Percentiles rank a stretch among this genome's conserved stretches.
Evolutionary conservation across 1,140 invertebrate species (phyloP).

Genomic region (Leptestheria dahalacensis): DNA sequence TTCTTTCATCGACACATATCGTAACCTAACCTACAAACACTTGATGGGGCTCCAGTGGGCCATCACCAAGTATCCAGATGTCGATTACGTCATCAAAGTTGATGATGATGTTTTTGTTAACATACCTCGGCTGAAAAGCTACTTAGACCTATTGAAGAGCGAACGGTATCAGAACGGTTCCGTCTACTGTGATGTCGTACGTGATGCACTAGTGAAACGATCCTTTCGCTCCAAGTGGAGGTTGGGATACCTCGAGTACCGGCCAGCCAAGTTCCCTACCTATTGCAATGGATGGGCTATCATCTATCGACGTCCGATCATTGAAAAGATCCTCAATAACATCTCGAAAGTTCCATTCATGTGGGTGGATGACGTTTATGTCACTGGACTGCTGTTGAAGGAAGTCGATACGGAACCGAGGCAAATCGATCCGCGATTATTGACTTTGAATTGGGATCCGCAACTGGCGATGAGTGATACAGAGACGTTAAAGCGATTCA

Average conservation of each 20-base stretch:
- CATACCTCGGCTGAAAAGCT: slow-evolving; percentile 42
- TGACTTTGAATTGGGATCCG: not conserved
- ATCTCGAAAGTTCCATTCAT: not conserved
- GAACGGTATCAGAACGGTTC: not conserved
- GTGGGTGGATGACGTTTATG: slow-evolving; percentile 7
- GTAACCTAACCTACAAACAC: slow-evolving; percentile 77
- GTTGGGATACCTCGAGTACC: not conserved
- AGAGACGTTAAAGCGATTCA: not conserved
- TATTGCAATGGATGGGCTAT: slow-evolving; percentile 10
- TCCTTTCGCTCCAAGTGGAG: slow-evolving; percentile 9
- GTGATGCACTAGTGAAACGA: not conserved
- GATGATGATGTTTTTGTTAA: slow-evolving; percentile 69
- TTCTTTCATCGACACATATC: slow-evolving; percentile 58
- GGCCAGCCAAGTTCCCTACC: not conserved
- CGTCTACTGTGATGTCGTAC: slow-evolving; percentile 7
- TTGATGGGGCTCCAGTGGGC: slow-evolving; percentile 67
- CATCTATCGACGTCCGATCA: not conserved
- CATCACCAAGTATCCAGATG: slow-evolving; percentile 38
- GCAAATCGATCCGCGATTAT: not conserved
- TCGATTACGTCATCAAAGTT: slow-evolving; percentile 55
- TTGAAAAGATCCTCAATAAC: not conserved
- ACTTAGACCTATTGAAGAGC: slow-evolving; percentile 32
- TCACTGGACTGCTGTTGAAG: not conserved
- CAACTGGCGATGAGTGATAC: not conserved
- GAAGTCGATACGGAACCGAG: not conserved